A percentile compares a stretch with the other conserved stretches of the same genome.
Evolutionary conservation across 2,888 invertebrate species (phyloP).

Genomic region (Nomada ruficornis): DNA sequence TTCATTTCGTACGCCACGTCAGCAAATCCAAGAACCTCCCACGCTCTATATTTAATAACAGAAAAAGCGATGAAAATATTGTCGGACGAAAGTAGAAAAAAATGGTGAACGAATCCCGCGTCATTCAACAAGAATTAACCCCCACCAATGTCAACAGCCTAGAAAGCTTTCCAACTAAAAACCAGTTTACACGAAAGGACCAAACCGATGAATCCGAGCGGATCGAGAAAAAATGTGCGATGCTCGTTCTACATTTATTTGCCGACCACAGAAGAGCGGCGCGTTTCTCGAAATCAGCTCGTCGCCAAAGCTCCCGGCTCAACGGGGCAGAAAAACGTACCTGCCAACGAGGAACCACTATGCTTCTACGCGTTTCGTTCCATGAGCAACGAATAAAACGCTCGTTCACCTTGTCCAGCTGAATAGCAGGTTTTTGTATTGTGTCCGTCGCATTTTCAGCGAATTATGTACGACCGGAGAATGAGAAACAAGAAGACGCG

Average conservation of each 20-base stretch:
- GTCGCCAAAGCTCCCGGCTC: slow-evolving; percentile 40
- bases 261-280: background rate
- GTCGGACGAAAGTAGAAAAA: too few species aligned
- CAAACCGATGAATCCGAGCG: background rate
- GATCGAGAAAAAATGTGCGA: background rate
- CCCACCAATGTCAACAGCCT: too few species aligned
- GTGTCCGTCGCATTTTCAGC: slow-evolving; percentile 38
- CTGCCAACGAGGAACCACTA: slow-evolving; percentile 14
- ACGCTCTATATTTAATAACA: too few species aligned
- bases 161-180: too few species aligned
- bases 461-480: slow-evolving; percentile 28
- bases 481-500: slow-evolving; percentile 26
- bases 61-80: too few species aligned
- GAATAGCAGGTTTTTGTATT: slow-evolving; percentile 23
- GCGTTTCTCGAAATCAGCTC: slow-evolving; percentile 40
- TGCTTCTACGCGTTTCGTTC: slow-evolving; percentile 45
- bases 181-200: background rate
- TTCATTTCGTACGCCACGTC: too few species aligned
- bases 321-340: slow-evolving; percentile 68
- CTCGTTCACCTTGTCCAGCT: slow-evolving; percentile 50
- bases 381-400: slow-evolving; percentile 47
- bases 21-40: too few species aligned
- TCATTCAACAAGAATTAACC: too few species aligned
- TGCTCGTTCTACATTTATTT: too few species aligned
- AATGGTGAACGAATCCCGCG: too few species aligned